Evolutionary conservation across 2,888 invertebrate genomes (phyloP), one percentile per base, ranked within the genome.

Genomic region (Pammene aurita): DNA sequence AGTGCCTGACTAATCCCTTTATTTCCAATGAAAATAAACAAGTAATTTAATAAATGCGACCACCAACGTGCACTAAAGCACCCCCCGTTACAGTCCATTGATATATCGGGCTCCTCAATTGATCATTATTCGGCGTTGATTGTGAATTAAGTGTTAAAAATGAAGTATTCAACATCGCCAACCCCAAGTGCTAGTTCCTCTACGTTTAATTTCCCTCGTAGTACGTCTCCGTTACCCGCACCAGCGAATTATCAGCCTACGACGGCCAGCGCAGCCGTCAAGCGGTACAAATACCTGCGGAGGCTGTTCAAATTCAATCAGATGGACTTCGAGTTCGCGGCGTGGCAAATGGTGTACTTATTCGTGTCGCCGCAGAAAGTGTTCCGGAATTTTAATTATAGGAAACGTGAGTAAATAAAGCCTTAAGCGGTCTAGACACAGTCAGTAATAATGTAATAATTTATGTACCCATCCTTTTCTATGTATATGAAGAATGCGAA

Each of bases 251-350:
- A 93, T 80, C 95, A 95, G 78, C 94, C 94, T 57, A 95, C 95
- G 76, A 95, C 96, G 79, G 88, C 90, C 64, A 96, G 96, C 69
- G 98, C 98, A 2, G 96, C 97, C 52, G 96, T 96, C 54, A 98
- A 98, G 90, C 94, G 96, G 72, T 97, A 96, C 89, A 96, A 96
- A 92, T 98, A 98, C 88, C 90, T 98, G 63, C 93, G 97, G 75
- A 94, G 97, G 80, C 89, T 98, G 71, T 93, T 97, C 71, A 97
- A 97, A 87, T 98, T 98, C 83, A 95, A 97, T 81, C 99, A 99
- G 92, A 99, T 99, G 99, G 99, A 99, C 90, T 99, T 99, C 92
- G 98, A 99, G 86, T 99, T 98, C 93, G 99, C 99, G 0, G 93
- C 96, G n/a, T 99, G 99, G 99, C 99, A 99, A 94, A 99, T 99